Conservation (phyloP, 2,797 vertebrate genomes). For the Poliocrania exsul region DNA sequence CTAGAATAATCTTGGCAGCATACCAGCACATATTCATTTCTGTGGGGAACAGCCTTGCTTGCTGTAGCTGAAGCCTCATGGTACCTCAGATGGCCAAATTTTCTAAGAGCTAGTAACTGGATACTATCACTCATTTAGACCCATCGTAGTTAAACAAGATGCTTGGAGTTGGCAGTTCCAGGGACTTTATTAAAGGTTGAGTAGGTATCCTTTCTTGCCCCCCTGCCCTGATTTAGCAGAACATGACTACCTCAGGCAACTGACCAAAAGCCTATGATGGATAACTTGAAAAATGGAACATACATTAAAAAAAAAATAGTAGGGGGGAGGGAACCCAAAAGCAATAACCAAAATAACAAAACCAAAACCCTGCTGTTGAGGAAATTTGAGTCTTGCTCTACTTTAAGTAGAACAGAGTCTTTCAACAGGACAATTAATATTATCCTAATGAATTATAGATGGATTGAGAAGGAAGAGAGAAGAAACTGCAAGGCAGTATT, state of each 20-base stretch:
- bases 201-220: background rate
- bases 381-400: background rate
- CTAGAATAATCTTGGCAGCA: constrained; percentile 51
- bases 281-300: background rate
- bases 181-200: background rate
- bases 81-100: constrained; percentile 37
- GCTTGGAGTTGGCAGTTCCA: background rate
- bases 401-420: background rate
- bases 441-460: background rate
- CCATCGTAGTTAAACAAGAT: background rate
- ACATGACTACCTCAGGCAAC: background rate
- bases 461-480: background rate
- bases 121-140: constrained; percentile 26
- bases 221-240: background rate
- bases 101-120: constrained; percentile 47
- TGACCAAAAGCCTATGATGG: background rate
- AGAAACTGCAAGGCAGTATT: background rate
- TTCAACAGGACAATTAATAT: background rate
- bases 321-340: background rate
- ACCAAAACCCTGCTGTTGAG: background rate
- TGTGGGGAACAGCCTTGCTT: background rate
- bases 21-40: constrained; percentile 28
- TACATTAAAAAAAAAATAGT: background rate
- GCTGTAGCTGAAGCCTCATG: constrained; percentile 18
- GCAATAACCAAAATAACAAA: background rate